These are phyloP conservation scores for Leptinotarsa texana DNA, from an alignment of 1,140 invertebrate genomes.

Conservation along the genomic window DNA sequence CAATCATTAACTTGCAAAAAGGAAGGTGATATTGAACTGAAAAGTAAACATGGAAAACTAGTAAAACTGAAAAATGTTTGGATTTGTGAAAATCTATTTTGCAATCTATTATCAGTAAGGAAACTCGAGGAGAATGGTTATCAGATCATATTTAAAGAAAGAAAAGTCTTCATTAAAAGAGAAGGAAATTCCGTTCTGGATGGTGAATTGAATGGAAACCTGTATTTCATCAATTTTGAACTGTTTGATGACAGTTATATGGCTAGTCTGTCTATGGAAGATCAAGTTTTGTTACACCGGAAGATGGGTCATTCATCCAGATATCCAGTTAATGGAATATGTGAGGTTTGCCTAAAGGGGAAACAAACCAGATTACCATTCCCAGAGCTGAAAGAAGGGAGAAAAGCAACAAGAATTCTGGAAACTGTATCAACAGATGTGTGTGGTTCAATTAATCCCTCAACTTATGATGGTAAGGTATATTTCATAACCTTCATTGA, in stretches of 20 bases:
- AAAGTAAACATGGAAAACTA: slow-evolving; percentile 19
- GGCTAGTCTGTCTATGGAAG: background rate
- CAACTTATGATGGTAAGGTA: slow-evolving; percentile 43
- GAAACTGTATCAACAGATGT: slow-evolving; percentile 53
- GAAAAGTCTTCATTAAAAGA: too few relatives aligned
- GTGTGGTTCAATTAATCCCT: slow-evolving; percentile 50
- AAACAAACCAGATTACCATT: slow-evolving; percentile 35
- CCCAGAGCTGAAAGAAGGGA: slow-evolving; percentile 10
- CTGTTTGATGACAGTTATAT: too few relatives aligned
- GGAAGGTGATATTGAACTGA: background rate
- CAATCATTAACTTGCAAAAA: slow-evolving; percentile 19
- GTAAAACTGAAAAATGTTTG: background rate
- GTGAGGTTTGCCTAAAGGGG: slow-evolving; percentile 33
- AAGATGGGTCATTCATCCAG: slow-evolving; percentile 28
- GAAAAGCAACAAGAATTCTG: slow-evolving; percentile 34
- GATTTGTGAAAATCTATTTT: background rate
- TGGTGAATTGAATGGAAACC: too few relatives aligned
- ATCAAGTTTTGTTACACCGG: slow-evolving; percentile 25
- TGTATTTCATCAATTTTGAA: too few relatives aligned
- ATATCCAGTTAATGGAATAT: slow-evolving; percentile 25
- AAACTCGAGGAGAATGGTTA: too few relatives aligned
- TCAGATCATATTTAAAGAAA: too few relatives aligned
- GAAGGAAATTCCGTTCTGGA: background rate
- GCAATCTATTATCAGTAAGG: too few relatives aligned
- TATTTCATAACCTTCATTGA: slow-evolving; percentile 56